Base-by-base conservation (phyloP, 2,888 invertebrate species). In the Sabatieria punctata region DNA sequence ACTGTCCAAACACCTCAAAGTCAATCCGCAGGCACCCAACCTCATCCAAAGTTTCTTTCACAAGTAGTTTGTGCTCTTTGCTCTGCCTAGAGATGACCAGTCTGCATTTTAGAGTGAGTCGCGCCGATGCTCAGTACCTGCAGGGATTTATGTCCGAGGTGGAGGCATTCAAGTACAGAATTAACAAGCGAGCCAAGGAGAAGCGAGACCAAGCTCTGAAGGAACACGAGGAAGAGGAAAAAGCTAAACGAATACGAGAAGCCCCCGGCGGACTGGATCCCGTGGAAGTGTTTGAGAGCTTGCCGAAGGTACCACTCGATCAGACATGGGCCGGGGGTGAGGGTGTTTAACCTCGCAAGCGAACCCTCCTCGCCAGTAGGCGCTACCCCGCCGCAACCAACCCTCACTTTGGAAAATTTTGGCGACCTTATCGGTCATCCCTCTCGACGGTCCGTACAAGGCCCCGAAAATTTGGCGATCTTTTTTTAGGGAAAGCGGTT, bases 221-320 rank as follows among this genome's bases (percentile, higher is more conserved):
- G 95, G 45, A 45, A 24, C 54, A 85, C 88, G 85, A 95, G 68
- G 79, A 78, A 22, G 73, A 74, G 57, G 74, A 73, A 60, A 84
- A 86, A 63, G 89, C 89, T 58, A 73, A 78, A 46, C 73, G 82
- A 61, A 80, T 80, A 44, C 74, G 91, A 27, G 71, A 91, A 13
- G 93, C 95, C 0, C 97, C 97, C 0, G 97, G 95, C n/a, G 97
- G 97, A 0, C 73, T 99, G 18, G 97, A 99, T 69, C 95, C 95
- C 0, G 77, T 84, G 3, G 95, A 99, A 72, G 95, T 99, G 0
- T 85, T 89, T 64, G 89, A 93, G 61, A 75, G 79, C 51, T 72
- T 99, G 48, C 97, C 97, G 50, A 79, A 82, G 69, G 85, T 71
- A 56, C 55, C n/a, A n/a, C n/a, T n/a, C n/a, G n/a, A n/a, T n/a